A percentile compares a stretch with the other conserved stretches of the same genome.
Evolutionary conservation across 2,888 invertebrate genomes (phyloP).

Genomic region (Acanthosoma haemorrhoidale): DNA sequence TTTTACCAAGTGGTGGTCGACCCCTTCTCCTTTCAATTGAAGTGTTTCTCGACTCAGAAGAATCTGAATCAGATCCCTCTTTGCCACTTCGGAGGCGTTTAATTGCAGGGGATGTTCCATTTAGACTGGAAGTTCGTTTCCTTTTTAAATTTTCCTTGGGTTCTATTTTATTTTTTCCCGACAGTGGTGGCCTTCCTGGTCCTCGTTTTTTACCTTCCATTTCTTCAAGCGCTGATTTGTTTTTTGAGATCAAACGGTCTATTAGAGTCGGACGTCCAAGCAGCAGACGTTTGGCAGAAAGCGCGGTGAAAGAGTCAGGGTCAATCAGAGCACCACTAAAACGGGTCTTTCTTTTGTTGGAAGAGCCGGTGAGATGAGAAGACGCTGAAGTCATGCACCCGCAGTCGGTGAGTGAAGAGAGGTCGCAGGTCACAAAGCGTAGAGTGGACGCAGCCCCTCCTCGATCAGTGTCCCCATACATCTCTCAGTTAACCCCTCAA

Average conservation of each 20-base stretch:
- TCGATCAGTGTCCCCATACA: slow-evolving; percentile 25
- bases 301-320: not conserved
- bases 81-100: slow-evolving; percentile 27
- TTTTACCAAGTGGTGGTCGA: slow-evolving; percentile 25
- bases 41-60: slow-evolving; percentile 13
- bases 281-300: slow-evolving; percentile 14
- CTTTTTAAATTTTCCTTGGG: slow-evolving; percentile 2
- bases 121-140: slow-evolving; percentile 9
- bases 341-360: not conserved
- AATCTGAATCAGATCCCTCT: slow-evolving; percentile 24
- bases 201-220: slow-evolving; percentile 32
- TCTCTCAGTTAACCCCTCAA: slow-evolving; percentile 29
- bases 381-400: not conserved
- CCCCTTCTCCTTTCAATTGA: slow-evolving; percentile 13
- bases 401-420: slow-evolving; percentile 15
- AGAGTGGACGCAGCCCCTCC: slow-evolving; percentile 19
- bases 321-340: not conserved
- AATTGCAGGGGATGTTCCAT: slow-evolving; percentile 20
- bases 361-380: slow-evolving; percentile 1
- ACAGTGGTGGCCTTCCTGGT: not conserved
- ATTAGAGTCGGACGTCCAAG: slow-evolving; percentile 36
- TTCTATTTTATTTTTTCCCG: not conserved
- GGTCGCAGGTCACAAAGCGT: slow-evolving; percentile 23
- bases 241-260: slow-evolving; percentile 38
- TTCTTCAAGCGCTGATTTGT: slow-evolving; percentile 37